These are phyloP conservation scores for Aphaenogaster ashmeadi DNA, from an alignment of 1,140 invertebrate species.

Conservation along the genomic window DNA sequence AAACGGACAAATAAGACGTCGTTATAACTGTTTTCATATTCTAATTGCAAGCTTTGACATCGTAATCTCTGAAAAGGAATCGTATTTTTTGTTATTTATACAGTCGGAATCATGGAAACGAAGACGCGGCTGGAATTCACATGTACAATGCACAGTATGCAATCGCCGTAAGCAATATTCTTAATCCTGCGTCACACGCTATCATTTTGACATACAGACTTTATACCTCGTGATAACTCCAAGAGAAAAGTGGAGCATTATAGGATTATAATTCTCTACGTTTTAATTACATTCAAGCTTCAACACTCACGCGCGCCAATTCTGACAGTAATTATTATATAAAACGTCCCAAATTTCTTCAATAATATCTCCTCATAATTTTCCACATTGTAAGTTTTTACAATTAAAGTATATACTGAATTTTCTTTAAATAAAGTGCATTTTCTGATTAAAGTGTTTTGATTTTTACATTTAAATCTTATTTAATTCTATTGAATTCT, in stretches of 20 bases:
- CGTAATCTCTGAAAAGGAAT: conserved; percentile 7
- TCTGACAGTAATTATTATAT: conserved; percentile 10
- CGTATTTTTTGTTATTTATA: conserved; percentile 26
- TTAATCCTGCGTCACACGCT: conserved; percentile 48
- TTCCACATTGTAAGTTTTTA: not conserved
- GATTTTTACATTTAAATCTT: not conserved
- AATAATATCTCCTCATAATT: not conserved
- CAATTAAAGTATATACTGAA: not conserved
- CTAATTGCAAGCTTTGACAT: conserved; percentile 1
- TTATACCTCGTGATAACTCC: conserved; percentile 29
- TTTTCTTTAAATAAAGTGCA: not conserved
- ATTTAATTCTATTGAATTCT: not conserved
- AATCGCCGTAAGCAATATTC: conserved; percentile 71
- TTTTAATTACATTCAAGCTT: conserved; percentile 36
- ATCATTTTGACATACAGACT: conserved; percentile 58
- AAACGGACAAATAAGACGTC: not conserved
- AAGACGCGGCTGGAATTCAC: conserved; percentile 28
- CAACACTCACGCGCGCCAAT: not conserved
- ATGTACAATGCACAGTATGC: conserved; percentile 70
- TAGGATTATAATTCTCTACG: conserved; percentile 29
- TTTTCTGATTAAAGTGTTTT: not conserved
- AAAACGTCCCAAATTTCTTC: not conserved
- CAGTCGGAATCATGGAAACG: conserved; percentile 45
- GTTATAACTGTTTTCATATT: not conserved
- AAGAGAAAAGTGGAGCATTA: conserved; percentile 23